Base-by-base conservation (phyloP, 2,113 vertebrate genomes). In the Larimichthys polyactis region DNA sequence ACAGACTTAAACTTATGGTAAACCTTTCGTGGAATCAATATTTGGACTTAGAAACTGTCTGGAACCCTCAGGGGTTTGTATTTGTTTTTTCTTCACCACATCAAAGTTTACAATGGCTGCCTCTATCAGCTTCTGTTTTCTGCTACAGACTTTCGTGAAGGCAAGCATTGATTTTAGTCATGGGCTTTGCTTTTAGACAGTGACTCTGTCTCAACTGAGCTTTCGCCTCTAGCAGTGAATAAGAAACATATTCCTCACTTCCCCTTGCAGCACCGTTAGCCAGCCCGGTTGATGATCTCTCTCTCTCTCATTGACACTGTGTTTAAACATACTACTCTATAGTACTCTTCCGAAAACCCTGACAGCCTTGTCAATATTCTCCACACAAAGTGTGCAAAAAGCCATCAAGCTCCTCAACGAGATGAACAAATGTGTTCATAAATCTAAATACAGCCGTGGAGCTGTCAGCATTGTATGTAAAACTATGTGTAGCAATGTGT, bases 311-410 rank as follows among this genome's bases (percentile, higher is more conserved):
- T 46, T 78, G 68, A 79, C 65, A 29, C 49, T 40, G 20, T 57
- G 75, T 87, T 87, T 90, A 62, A 86, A 67, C 80, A 71, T 51
- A 16, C 24, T 14, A 3, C 77, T 87, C 78, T 59, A 71, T 51
- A 16, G 29, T 14, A 3, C 77, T 87, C 78, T 59, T 76, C 65
- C 67, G 32, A 40, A 49, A 51, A 64, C 72, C 24, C 70, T 83
- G 81, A 87, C 82, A 89, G 76, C 60, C 49, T 64, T 84, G 91
- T 93, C 92, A 78, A 91, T 92, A 90, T 57, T 57, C 63, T 20
- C 81, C 62, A 48, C 58, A 12, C 67, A 79, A 72, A 87, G 63
- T 60, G 68, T 54, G 65, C 67, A 80, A 43, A 79, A 84, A 80
- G 48, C 51, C 81, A 78, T 85, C 57, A 15, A 52, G 64, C 11